A percentile compares a stretch with the other conserved stretches of the same genome.
Evolutionary conservation across 37 sponge, comb jelly and placozoan genomes (phyloP).

Genomic region (Hormiphora californensis): DNA sequence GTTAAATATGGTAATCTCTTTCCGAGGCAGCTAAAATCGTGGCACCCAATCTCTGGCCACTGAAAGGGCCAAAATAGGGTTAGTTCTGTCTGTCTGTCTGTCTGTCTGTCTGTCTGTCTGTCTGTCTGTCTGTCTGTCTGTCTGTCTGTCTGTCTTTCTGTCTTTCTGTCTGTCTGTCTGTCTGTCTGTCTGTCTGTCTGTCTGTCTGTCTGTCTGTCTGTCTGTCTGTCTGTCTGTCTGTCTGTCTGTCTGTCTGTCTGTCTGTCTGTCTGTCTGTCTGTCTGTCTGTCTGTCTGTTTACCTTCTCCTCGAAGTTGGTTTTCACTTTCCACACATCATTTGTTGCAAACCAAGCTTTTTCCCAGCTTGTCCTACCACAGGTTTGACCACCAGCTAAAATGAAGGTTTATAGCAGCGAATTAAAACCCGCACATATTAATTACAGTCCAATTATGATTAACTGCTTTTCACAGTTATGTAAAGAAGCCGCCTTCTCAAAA

Average conservation of each 20-base stretch:
- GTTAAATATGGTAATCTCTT: not conserved
- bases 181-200: slow-evolving; percentile 9
- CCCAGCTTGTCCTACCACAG: slow-evolving; percentile 25
- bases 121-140: slow-evolving; percentile 54
- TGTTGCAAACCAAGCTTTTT: slow-evolving; percentile 46
- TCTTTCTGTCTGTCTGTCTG: slow-evolving; percentile 23
- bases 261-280: slow-evolving; percentile 54
- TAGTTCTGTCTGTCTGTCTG: slow-evolving; percentile 27
- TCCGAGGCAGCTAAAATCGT: slow-evolving; percentile 31
- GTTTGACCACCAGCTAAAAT: not conserved
- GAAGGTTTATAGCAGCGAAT: no score
- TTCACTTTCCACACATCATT: slow-evolving; percentile 47
- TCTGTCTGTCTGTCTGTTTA: slow-evolving; percentile 36
- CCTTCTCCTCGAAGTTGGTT: slow-evolving; percentile 38
- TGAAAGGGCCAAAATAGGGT: not conserved
- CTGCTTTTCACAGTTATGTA: no score
- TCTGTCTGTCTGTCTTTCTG: slow-evolving; percentile 51
- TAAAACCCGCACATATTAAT: no score
- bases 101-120: slow-evolving; percentile 48
- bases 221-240: slow-evolving; percentile 56
- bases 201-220: slow-evolving; percentile 53
- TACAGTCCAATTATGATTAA: no score
- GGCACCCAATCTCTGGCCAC: slow-evolving; percentile 50
- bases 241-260: slow-evolving; percentile 54
- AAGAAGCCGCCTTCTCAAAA: no score